These are phyloP conservation scores for Meda fulgida DNA, from an alignment of 2,797 vertebrate genomes.

Conservation along the genomic window DNA sequence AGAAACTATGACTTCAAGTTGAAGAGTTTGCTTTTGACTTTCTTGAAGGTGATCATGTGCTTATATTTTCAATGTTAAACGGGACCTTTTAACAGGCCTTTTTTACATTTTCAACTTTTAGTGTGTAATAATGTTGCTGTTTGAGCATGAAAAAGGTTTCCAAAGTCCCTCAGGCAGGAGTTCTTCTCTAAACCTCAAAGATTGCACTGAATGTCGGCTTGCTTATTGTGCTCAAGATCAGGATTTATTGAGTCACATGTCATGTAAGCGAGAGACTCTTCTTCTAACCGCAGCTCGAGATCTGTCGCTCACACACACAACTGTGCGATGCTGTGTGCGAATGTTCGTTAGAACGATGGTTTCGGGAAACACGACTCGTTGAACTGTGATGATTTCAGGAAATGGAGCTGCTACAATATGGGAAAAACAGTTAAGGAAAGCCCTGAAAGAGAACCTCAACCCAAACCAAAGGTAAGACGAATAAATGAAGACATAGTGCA, in stretches of 20 bases:
- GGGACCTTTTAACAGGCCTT: not conserved
- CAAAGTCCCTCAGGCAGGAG: not conserved
- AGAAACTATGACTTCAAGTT: not conserved
- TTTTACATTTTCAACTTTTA: not conserved
- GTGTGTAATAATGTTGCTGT: not conserved
- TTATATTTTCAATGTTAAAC: not conserved
- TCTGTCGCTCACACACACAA: too few species aligned
- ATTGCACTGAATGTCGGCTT: too few species aligned
- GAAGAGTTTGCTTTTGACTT: not conserved
- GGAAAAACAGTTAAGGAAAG: not conserved
- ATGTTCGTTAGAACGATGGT: too few species aligned
- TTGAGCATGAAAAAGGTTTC: not conserved
- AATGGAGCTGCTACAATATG: too few species aligned
- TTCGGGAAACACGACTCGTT: too few species aligned
- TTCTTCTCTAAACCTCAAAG: not conserved
- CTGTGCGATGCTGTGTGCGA: too few species aligned
- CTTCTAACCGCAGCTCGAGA: too few species aligned
- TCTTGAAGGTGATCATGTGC: not conserved
- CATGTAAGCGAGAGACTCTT: too few species aligned
- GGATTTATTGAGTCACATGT: too few species aligned
- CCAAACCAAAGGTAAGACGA: constrained; percentile 2
- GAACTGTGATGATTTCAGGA: too few species aligned
- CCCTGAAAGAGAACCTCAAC: not conserved
- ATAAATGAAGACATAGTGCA: constrained; percentile 6
- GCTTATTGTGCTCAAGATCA: too few species aligned